phyloP scores from a whole-genome alignment of 2,888 invertebrate genomes.

The Cephus spinipes region DNA sequence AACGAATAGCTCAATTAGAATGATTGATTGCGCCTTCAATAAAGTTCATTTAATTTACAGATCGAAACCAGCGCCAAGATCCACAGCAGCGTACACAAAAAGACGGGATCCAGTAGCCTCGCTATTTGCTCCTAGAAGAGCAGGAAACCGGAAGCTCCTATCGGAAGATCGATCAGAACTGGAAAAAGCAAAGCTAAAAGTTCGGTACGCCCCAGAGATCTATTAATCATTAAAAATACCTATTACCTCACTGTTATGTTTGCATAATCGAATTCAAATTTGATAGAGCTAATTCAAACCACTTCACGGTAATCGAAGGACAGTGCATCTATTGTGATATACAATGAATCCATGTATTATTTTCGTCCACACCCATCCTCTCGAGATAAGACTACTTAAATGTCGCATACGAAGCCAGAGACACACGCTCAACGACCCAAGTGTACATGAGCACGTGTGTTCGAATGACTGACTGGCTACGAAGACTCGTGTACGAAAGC shows the following conservation, averaged over 20 bases:
- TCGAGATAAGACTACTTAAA: not conserved
- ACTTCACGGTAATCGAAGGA: not conserved
- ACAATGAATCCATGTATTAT: not conserved
- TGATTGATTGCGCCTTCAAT: not conserved
- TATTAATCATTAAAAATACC: not conserved
- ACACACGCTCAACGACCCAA: not conserved
- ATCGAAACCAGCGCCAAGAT: constrained; percentile 35
- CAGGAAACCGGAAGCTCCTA: not conserved
- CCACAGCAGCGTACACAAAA: constrained; percentile 27
- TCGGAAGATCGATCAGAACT: not conserved
- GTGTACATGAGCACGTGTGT: not conserved
- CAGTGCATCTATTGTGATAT: not conserved
- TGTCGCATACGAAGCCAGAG: not conserved
- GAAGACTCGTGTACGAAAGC: not conserved
- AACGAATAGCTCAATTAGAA: not conserved
- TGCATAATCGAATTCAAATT: not conserved
- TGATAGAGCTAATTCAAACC: not conserved
- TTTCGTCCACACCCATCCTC: not conserved
- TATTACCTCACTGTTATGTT: not conserved
- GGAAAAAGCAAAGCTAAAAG: not conserved
- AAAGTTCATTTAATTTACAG: constrained; percentile 22
- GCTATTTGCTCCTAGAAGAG: constrained; percentile 44
- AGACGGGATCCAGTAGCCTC: constrained; percentile 42
- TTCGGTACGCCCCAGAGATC: not conserved
- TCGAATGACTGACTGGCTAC: not conserved